Base-by-base conservation (phyloP, 2,888 invertebrate species). In the Amphipyra tragopoginis region DNA sequence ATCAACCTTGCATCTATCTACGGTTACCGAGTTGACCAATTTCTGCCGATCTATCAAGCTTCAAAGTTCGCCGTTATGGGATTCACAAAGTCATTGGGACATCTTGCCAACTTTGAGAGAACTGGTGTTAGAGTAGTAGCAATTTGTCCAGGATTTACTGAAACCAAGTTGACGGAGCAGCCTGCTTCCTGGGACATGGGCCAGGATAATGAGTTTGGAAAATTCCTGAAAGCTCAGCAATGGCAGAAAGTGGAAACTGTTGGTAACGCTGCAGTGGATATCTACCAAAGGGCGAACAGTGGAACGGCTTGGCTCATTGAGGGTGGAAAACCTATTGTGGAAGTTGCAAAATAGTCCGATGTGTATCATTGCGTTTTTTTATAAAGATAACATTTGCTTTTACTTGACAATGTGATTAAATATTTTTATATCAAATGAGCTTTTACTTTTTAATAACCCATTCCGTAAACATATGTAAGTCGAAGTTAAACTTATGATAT, bases 1-100 rank as follows among this genome's bases (percentile, higher is more conserved):
- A 91, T 97, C n/a, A 97, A 97, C 81, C 89, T 96, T 21, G 93
- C 96, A 0, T 96, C 96, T 0, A 95, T 96, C 21, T 93, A 95
- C 62, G 96, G 96, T 0, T 90, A 94, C 45, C 89, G 91, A 74
- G 86, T 95, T 0, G 88, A 94, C 40, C 93, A 93, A 29, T 94
- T 90, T 33, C 80, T 93, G 13, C 96, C 96, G 0, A 86, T 95
- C n/a, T 96, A 96, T 80, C 94, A 95, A 26, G 95, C 96, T 0
- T 96, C 96, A 0, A 96, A 96, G 82, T 94, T 93, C 62, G 95
- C 95, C 8, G 94, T 96, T 2, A 84, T 93, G 63, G 95, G 95
- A 6, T 90, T 96, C 66, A 93, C 94, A 11, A 92, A 90, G 56
- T 95, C 95, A 5, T 72, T 95, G 82, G 88, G 96, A 44, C 84